Percentiles rank a stretch among this genome's conserved stretches.
Evolutionary conservation across 2,888 invertebrate genomes (phyloP).

Genomic region (Meghimatium bilineatum): DNA sequence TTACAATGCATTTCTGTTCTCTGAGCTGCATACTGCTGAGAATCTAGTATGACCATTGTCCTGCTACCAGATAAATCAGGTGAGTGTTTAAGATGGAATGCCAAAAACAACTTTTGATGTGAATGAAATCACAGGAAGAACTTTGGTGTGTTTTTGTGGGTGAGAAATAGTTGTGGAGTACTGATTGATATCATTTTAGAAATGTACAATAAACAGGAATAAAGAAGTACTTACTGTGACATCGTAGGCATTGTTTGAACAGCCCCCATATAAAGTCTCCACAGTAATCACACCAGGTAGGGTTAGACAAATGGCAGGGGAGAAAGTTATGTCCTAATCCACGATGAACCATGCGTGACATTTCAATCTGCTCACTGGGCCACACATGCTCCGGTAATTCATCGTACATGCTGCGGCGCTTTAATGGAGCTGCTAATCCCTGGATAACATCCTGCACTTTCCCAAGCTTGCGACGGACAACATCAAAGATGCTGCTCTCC

Average conservation of each 20-base stretch:
- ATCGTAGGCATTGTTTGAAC: constrained; percentile 77
- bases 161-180: too few species aligned
- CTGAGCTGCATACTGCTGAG: too few species aligned
- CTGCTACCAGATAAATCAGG: too few species aligned
- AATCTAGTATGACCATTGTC: too few species aligned
- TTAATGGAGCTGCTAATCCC: constrained; percentile 47
- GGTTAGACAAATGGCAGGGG: constrained; percentile 68
- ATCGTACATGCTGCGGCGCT: constrained; percentile 41
- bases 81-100: too few species aligned
- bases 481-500: constrained; percentile 55
- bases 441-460: constrained; percentile 56
- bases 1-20: too few species aligned
- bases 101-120: too few species aligned
- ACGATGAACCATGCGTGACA: constrained; percentile 64
- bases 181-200: neutral
- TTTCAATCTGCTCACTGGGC: constrained; percentile 65
- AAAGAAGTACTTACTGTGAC: constrained; percentile 75
- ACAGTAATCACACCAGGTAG: constrained; percentile 80
- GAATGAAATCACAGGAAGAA: too few species aligned
- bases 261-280: constrained; percentile 79
- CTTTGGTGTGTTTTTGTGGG: too few species aligned
- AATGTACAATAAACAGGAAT: constrained; percentile 1
- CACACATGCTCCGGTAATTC: constrained; percentile 44
- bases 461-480: constrained; percentile 57
- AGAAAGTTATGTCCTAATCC: constrained; percentile 66